phyloP scores from a whole-genome alignment of 2,888 invertebrate species.

The Anticlea derivata region DNA sequence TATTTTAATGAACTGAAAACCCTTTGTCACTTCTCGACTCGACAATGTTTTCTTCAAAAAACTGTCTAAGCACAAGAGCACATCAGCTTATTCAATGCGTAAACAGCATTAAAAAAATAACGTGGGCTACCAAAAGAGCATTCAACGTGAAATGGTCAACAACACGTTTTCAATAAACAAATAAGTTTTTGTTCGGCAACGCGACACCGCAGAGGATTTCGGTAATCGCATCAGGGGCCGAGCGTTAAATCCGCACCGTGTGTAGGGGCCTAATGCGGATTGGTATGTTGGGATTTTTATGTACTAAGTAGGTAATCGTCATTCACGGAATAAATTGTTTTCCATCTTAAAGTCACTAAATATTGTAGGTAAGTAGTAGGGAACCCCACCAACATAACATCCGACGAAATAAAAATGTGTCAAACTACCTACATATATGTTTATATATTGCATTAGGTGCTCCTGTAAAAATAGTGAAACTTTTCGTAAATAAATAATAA shows the following conservation, averaged over 20 bases:
- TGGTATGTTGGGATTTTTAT: slow-evolving; percentile 9
- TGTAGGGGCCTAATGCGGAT: slow-evolving; percentile 35
- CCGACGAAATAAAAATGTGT: no score
- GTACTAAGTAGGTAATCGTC: not conserved
- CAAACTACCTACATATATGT: no score
- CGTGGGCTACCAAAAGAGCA: slow-evolving; percentile 14
- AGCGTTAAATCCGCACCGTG: slow-evolving; percentile 41
- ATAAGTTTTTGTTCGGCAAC: slow-evolving; percentile 40
- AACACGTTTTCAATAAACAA: slow-evolving; percentile 37
- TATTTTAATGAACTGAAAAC: no score
- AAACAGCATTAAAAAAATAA: not conserved
- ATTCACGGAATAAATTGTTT: no score
- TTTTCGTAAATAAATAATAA: no score
- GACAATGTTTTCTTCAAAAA: not conserved
- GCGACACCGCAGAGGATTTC: slow-evolving; percentile 42
- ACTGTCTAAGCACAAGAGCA: not conserved
- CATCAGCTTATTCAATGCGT: not conserved
- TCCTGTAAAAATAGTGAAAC: no score
- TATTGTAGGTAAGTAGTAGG: no score
- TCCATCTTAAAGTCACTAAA: no score
- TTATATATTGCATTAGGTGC: no score
- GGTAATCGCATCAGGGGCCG: slow-evolving; percentile 38
- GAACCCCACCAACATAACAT: no score
- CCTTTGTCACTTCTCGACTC: no score
- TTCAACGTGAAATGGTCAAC: slow-evolving; percentile 32